Evolutionary conservation across 2,888 invertebrate genomes (phyloP), one percentile per base, ranked within the genome.

Genomic region (Cheilosia variabilis): DNA sequence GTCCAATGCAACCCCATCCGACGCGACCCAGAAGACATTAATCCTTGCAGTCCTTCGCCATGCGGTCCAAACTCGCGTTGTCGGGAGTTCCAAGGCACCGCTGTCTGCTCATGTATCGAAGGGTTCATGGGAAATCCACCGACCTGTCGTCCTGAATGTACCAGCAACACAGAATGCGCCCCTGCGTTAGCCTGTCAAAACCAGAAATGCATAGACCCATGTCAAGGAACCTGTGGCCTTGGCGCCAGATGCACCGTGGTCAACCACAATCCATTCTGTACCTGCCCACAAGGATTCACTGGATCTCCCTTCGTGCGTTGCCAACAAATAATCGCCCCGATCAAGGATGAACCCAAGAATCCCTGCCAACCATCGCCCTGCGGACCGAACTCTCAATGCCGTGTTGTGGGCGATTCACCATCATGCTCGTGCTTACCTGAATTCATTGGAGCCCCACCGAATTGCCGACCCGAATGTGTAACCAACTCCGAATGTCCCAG

Each of bases 1-100:
- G 92, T 94, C 4, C 90, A 93, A 41, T 95, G 95, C 88, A 80
- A 73, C 47, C 71, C 50, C n/a, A 60, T 68, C 43, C 71, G 66
- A 7, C 79, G 75, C 65, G 76, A 77, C 37, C 93, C 93, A 17
- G 89, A 93, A 58, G 92, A 93, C 52, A 82, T 91, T 76, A 94
- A 95, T 89, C 95, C 95, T 2, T 96, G 96, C 89, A 93, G 93
- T 88, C 96, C 96, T 45, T 94, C 94, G 57, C 96, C 96, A 4
- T 96, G 96, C 91, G 96, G 96, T 9, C 95, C 96, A 0, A 95
- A 95, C 89, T 96, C 96, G 90, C 95, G 96, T 89, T 96, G 96
- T 89, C 93, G 91, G 1, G 91, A 90, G 2, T 86, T 90, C 17
- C 91, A 91, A 79, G 89, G 90, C 19, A 90, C 95, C 71, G 95